A percentile compares a stretch with the other conserved stretches of the same genome.
phyloP scores from a whole-genome alignment of 2,113 vertebrate genomes.

The Oryctolagus cuniculus region DNA sequence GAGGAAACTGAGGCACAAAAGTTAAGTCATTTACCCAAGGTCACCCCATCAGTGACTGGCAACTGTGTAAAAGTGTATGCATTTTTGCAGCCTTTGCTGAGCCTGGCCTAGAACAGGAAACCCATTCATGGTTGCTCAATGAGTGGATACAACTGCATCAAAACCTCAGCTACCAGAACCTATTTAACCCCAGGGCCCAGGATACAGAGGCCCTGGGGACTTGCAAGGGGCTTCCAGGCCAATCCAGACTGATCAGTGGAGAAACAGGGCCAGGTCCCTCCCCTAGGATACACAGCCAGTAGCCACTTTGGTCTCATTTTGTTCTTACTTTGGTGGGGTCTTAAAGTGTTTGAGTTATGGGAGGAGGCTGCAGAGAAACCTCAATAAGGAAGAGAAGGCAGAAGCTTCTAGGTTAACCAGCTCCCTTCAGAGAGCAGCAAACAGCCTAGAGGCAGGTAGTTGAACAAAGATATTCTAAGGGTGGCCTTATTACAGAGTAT shows the following conservation, averaged over 20 bases:
- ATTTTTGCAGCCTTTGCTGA: neutral
- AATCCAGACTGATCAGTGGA: neutral
- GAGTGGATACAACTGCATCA: neutral
- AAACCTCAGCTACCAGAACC: neutral
- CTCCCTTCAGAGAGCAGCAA: conserved; percentile 9
- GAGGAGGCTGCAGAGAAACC: neutral
- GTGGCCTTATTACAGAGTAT: neutral
- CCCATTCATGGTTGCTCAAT: neutral
- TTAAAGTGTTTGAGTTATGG: neutral
- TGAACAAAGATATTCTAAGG: neutral
- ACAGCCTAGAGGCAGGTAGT: neutral
- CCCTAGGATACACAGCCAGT: neutral
- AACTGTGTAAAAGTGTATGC: neutral
- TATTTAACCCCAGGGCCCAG: neutral
- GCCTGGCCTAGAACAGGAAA: neutral
- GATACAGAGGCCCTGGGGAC: neutral
- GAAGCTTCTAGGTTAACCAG: neutral
- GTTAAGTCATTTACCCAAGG: neutral
- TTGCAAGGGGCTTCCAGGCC: neutral
- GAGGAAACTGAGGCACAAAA: conserved; percentile 1
- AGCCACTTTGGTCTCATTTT: neutral
- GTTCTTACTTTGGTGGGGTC: neutral
- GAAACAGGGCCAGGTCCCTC: neutral
- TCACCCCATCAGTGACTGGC: neutral
- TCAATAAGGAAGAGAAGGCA: conserved; percentile 1